A percentile compares a stretch with the other conserved stretches of the same genome.
Conservation (phyloP, 2,113 vertebrate genomes). For the Tonatia bakeri region DNA sequence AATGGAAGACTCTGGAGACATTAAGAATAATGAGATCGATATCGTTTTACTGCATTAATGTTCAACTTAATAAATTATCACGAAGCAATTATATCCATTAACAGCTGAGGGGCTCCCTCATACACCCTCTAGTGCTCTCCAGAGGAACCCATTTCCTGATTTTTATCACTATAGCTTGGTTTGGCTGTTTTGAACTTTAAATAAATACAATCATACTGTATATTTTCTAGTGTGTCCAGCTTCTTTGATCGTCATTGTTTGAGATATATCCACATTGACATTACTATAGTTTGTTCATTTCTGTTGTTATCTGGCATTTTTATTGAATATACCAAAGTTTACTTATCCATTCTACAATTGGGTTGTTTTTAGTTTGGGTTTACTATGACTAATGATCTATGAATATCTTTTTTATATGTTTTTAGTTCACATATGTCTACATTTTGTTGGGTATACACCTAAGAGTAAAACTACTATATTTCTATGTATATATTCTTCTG, state of each 20-base stretch:
- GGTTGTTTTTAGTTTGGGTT: background rate
- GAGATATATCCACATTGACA: background rate
- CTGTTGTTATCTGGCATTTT: background rate
- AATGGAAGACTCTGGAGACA: background rate
- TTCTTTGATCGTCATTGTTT: background rate
- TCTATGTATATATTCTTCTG: background rate
- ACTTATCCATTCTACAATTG: background rate
- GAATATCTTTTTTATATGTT: background rate
- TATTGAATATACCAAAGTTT: background rate
- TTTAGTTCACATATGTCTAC: background rate
- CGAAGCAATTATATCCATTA: background rate
- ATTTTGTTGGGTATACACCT: background rate
- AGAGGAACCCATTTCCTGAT: background rate
- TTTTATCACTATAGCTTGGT: background rate
- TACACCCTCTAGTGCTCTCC: background rate
- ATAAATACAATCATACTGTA: background rate
- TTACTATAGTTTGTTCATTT: background rate
- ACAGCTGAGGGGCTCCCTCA: background rate
- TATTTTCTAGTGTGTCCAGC: background rate
- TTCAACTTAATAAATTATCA: constrained; percentile 14
- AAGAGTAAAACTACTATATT: background rate
- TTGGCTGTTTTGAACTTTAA: background rate
- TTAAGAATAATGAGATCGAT: constrained; percentile 24
- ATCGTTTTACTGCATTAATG: background rate
- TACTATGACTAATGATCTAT: background rate